These are phyloP conservation scores for Melolontha melolontha DNA, from an alignment of 2,888 invertebrate genomes.

Conservation along the genomic window DNA sequence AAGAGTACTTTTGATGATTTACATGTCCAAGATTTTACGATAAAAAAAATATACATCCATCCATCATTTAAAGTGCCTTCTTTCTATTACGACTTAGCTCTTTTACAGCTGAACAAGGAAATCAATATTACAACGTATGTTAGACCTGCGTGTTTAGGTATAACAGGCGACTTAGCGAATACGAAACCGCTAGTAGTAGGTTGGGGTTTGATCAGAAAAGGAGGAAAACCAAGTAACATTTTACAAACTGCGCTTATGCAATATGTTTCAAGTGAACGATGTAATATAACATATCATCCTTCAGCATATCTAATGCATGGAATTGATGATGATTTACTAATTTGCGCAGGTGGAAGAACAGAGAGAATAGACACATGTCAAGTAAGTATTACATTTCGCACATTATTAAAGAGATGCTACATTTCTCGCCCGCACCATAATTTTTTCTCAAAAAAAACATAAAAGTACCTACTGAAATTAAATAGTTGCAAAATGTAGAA, in stretches of 20 bases:
- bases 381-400: too few species aligned
- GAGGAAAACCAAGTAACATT: conserved; percentile 53
- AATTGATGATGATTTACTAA: conserved; percentile 61
- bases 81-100: conserved; percentile 68
- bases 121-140: conserved; percentile 61
- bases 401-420: too few species aligned
- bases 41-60: conserved; percentile 60
- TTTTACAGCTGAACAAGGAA: conserved; percentile 62
- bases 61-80: conserved; percentile 61
- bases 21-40: too few species aligned
- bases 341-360: conserved; percentile 66
- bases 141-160: conserved; percentile 65
- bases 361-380: too few species aligned
- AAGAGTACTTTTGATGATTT: too few species aligned
- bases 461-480: too few species aligned
- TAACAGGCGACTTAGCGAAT: conserved; percentile 45
- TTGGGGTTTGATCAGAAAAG: conserved; percentile 62
- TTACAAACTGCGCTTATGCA: conserved; percentile 65
- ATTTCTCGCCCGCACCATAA: too few species aligned
- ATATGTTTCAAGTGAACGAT: conserved; percentile 56
- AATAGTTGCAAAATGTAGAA: too few species aligned
- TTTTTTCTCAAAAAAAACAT: too few species aligned
- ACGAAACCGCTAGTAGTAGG: conserved; percentile 62
- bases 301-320: conserved; percentile 59
- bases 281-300: conserved; percentile 55